These are phyloP conservation scores for Scaptomyza montana DNA, from an alignment of 1,140 invertebrate genomes.

Conservation along the genomic window DNA sequence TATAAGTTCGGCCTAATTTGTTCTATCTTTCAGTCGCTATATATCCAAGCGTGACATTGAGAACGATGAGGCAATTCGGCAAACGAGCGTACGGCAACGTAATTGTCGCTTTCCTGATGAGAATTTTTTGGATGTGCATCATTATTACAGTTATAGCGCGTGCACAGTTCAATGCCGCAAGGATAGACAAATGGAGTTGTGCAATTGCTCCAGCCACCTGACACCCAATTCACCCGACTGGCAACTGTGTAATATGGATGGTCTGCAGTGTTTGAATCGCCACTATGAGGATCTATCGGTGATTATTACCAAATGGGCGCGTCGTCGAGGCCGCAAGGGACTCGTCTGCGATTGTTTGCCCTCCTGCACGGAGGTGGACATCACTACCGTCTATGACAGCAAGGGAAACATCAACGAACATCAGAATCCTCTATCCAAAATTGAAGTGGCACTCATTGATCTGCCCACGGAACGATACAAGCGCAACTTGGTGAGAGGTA, in stretches of 20 bases:
- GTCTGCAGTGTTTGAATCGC: constrained; percentile 86
- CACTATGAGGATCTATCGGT: constrained; percentile 87
- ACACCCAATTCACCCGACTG: constrained; percentile 85
- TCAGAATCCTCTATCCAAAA: constrained; percentile 81
- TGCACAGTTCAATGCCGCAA: constrained; percentile 88
- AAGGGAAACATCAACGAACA: constrained; percentile 79
- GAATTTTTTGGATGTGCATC: constrained; percentile 86
- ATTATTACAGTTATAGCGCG: constrained; percentile 87
- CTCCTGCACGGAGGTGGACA: constrained; percentile 87
- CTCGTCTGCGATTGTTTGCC: constrained; percentile 87
- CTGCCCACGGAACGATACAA: constrained; percentile 86
- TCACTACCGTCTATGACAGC: constrained; percentile 85
- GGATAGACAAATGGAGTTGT: constrained; percentile 86
- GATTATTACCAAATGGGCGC: constrained; percentile 84
- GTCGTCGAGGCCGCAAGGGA: constrained; percentile 80
- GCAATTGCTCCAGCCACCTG: constrained; percentile 88
- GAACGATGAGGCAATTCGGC: constrained; percentile 85
- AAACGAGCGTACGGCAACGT: constrained; percentile 85
- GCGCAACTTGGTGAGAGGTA: constrained; percentile 86
- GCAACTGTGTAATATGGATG: constrained; percentile 86
- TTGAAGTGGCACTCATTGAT: constrained; percentile 85
- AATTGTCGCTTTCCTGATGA: constrained; percentile 88
- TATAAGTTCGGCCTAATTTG: neutral
- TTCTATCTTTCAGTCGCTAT: constrained; percentile 82
- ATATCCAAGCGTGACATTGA: constrained; percentile 86